Evolutionary conservation across 1,140 invertebrate genomes (phyloP).

Genomic region (Drosophila erecta): DNA sequence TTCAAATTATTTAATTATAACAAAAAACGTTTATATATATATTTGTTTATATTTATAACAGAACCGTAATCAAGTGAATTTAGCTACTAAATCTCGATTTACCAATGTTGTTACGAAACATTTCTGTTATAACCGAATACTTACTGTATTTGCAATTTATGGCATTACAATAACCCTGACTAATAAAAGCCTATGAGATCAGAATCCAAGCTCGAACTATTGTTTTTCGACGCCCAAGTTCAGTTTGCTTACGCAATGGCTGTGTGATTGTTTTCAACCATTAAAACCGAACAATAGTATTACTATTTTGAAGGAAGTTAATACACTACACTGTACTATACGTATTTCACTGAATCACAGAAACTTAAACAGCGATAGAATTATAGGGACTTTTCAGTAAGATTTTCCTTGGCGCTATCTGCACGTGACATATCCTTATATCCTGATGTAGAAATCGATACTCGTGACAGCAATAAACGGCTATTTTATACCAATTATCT

Average conservation of each 20-base stretch:
- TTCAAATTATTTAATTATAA: no score
- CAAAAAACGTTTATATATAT: no score
- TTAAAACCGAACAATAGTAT: constrained; percentile 26
- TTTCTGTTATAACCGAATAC: no score
- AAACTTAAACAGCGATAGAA: not conserved
- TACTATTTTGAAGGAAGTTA: not conserved
- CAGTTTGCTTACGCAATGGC: constrained; percentile 15
- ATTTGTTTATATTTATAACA: no score
- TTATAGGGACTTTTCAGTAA: constrained; percentile 24
- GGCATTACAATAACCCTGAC: constrained; percentile 2
- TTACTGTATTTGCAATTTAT: constrained; percentile 12
- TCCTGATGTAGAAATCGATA: constrained; percentile 80
- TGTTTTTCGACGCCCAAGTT: constrained; percentile 14
- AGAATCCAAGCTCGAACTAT: constrained; percentile 12
- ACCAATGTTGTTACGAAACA: no score
- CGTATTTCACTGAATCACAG: constrained; percentile 10
- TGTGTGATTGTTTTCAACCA: constrained; percentile 5
- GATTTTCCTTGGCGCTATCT: constrained; percentile 49
- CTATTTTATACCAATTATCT: constrained; percentile 79
- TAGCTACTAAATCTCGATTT: not conserved
- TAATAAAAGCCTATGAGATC: constrained; percentile 28
- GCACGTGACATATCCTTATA: constrained; percentile 78
- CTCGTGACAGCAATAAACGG: constrained; percentile 76
- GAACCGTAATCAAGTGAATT: no score
- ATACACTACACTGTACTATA: not conserved